Evolutionary conservation across 2,797 vertebrate genomes (phyloP), one percentile per base, ranked within the genome.

Genomic region (Tiaroga cobitis): DNA sequence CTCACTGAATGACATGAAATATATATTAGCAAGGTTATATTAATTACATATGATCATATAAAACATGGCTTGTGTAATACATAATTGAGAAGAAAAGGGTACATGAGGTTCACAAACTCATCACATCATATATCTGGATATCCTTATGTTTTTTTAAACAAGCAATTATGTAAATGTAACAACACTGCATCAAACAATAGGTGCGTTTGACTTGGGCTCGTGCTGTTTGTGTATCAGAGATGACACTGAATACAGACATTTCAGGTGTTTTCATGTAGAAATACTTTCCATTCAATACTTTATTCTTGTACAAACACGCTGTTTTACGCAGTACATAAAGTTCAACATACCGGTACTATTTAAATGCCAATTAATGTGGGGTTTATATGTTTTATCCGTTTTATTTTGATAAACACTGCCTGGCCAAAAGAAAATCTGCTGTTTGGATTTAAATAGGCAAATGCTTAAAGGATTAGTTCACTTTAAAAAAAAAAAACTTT

Each of bases 1-100:
- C 80, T 96, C 95, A 19, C 96, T 96, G 93, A 46, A 94, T 94
- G 0, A 90, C 1, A 92, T 83, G 13, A 7, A 85, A 93, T 90
- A 93, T 81, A 88, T 68, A 72, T 61, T 73, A 56, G 11, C 63
- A 46, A 21, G 6, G 37, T 26, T 39, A 3, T 24, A n/a, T 68
- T 37, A 69, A 69, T 51, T 24, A 21, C 16, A 80, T 16, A 49
- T 85, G 32, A 49, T 84, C 84, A 13, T 24, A 16, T 39, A 63
- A 78, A 77, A 61, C 7, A 59, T 39, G 21, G 24, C 1, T 13
- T 70, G 19, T 13, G 8, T 63, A 61, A 78, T 78, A 16, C 32
- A 34, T 37, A 37, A 37, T 29, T 49, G 16, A 46, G 26, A 32
- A 49, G 26, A 9, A 26, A 24, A 3, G 26, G 3, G 13, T 73